phyloP scores from a whole-genome alignment of 2,113 vertebrate genomes.

The Ancistrus triradiatus region DNA sequence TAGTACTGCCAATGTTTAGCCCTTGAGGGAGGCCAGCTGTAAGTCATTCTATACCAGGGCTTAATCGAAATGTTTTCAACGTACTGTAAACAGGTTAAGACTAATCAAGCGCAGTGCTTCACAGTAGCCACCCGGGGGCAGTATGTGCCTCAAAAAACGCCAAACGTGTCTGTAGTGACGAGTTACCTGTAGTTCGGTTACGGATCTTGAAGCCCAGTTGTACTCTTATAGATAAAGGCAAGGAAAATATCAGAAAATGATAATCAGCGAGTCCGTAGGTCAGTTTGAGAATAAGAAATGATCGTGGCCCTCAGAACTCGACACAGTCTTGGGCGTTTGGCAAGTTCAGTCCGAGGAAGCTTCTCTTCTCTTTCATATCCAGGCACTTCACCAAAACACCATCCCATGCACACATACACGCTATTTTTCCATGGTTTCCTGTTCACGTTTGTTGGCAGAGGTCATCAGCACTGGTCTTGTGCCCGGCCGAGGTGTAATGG shows the following conservation, averaged over 20 bases:
- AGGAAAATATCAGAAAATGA: no score
- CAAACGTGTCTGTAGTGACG: no score
- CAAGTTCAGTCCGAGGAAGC: conserved; percentile 9
- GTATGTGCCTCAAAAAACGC: conserved; percentile 41
- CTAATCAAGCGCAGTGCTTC: not conserved
- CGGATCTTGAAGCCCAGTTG: no score
- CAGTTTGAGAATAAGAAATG: conserved; percentile 5
- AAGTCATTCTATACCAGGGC: no score
- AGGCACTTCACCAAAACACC: conserved; percentile 21
- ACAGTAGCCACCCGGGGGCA: conserved; percentile 56
- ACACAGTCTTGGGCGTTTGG: not conserved
- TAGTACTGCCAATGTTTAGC: no score
- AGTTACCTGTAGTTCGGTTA: no score
- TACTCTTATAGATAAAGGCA: no score
- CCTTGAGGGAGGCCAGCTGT: no score
- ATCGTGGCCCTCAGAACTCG: not conserved
- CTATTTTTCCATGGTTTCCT: conserved; percentile 44
- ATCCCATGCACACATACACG: conserved; percentile 6
- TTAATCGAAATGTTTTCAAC: no score
- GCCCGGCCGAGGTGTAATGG: conserved; percentile 51
- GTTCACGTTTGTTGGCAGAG: conserved; percentile 41
- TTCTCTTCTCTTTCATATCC: conserved; percentile 26
- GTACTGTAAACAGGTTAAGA: no score
- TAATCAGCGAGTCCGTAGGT: no score
- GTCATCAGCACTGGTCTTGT: conserved; percentile 31